Evolutionary conservation across 2,113 vertebrate genomes (phyloP).

Genomic region (Amphiprion ocellaris): DNA sequence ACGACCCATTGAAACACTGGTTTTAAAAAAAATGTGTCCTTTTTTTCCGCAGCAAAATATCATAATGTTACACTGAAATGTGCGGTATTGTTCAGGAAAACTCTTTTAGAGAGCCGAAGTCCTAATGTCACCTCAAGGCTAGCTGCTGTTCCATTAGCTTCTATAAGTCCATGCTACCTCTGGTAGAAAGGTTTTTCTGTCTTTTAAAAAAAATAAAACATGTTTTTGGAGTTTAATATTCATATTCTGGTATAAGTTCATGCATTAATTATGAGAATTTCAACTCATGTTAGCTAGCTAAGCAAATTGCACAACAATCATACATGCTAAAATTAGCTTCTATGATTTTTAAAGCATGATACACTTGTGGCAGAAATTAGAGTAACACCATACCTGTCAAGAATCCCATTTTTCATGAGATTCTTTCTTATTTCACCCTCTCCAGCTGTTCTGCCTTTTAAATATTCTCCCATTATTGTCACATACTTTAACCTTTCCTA

Average conservation of each 20-base stretch:
- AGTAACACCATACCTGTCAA: too few relatives aligned
- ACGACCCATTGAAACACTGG: constrained; percentile 60
- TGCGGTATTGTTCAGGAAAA: constrained; percentile 49
- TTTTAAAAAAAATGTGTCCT: constrained; percentile 71
- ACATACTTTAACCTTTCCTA: too few relatives aligned
- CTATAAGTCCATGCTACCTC: not conserved
- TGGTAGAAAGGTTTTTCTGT: not conserved
- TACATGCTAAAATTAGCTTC: too few relatives aligned
- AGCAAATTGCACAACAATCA: too few relatives aligned
- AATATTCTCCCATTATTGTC: too few relatives aligned
- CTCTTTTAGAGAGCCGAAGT: constrained; percentile 40
- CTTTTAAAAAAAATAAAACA: not conserved
- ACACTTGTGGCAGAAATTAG: too few relatives aligned
- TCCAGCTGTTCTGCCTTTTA: too few relatives aligned
- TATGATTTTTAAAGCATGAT: too few relatives aligned
- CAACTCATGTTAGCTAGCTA: not conserved
- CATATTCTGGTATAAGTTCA: not conserved
- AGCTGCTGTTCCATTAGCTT: not conserved
- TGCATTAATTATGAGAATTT: not conserved
- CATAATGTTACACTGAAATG: constrained; percentile 65
- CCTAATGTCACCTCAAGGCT: not conserved
- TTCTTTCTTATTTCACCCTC: too few relatives aligned
- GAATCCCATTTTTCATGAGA: too few relatives aligned
- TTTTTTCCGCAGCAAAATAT: constrained; percentile 29
- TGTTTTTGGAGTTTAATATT: not conserved